phyloP scores from a whole-genome alignment of 1,140 invertebrate genomes.

The Drosophila rhopaloa region DNA sequence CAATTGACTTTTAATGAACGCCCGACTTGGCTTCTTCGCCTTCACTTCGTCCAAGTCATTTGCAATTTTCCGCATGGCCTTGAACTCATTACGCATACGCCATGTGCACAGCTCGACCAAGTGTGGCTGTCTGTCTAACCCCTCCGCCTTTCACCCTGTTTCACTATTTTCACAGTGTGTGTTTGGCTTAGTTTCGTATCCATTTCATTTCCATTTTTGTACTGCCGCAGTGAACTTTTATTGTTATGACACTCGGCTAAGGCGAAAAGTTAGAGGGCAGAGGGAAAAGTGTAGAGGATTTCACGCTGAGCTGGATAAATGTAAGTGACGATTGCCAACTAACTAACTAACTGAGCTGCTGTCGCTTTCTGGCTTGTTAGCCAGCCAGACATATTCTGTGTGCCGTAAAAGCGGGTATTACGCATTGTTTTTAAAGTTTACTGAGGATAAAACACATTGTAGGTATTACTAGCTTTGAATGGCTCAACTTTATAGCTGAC shows the following conservation, averaged over 20 bases:
- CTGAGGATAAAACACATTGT: too few species aligned
- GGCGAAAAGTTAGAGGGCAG: conserved; percentile 10
- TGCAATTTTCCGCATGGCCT: conserved; percentile 59
- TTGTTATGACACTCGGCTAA: conserved; percentile 66
- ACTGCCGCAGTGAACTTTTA: conserved; percentile 69
- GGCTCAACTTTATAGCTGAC: too few species aligned
- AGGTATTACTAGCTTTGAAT: too few species aligned
- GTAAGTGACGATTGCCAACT: conserved; percentile 62
- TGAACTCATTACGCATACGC: conserved; percentile 77
- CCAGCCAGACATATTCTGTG: conserved; percentile 23
- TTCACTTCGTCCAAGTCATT: conserved; percentile 38
- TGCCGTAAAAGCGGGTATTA: not conserved
- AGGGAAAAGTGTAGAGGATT: conserved; percentile 2
- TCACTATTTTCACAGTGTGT: conserved; percentile 6
- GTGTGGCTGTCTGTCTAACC: conserved; percentile 12
- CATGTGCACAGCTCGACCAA: conserved; percentile 22
- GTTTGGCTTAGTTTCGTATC: conserved; percentile 34
- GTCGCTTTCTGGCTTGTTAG: conserved; percentile 50
- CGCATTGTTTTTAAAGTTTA: too few species aligned
- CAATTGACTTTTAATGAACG: conserved; percentile 73
- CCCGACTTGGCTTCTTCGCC: conserved; percentile 37
- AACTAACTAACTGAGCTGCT: conserved; percentile 64
- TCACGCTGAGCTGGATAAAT: conserved; percentile 36
- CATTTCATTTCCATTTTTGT: conserved; percentile 67
- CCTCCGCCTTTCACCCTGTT: not conserved